Percentiles rank a stretch among this genome's conserved stretches.
Conservation (phyloP, 1,140 invertebrate species). For the Lethrus apterus region DNA sequence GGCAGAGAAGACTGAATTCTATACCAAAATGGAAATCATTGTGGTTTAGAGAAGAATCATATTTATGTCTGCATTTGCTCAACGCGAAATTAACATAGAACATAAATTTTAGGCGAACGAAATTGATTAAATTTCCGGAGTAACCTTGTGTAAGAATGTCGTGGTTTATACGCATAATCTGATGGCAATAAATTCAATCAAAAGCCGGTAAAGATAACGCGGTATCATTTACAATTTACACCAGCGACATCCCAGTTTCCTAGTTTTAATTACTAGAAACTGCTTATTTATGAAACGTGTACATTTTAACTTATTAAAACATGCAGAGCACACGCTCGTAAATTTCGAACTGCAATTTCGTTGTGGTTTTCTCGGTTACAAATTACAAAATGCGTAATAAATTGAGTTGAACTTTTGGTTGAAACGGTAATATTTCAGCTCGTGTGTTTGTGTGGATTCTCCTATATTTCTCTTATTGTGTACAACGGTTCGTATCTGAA, state of each 20-base stretch:
- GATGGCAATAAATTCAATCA: no score
- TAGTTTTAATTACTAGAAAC: constrained; percentile 20
- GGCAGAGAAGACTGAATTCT: no score
- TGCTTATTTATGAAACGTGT: constrained; percentile 16
- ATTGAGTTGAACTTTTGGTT: constrained; percentile 5
- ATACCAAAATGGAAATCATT: no score
- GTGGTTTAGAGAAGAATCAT: constrained; percentile 1
- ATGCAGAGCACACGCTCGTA: constrained; percentile 20
- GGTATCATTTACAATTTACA: constrained; percentile 14
- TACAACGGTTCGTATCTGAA: no score
- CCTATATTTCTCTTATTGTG: no score
- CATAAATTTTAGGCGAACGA: constrained; percentile 5
- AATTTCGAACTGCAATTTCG: constrained; percentile 20
- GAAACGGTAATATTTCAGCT: not conserved
- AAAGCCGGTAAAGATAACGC: constrained; percentile 1
- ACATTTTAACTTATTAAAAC: constrained; percentile 23
- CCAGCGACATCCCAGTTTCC: constrained; percentile 4
- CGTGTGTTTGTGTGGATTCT: no score
- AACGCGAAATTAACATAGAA: constrained; percentile 10
- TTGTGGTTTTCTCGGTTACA: constrained; percentile 16
- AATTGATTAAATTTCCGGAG: constrained; percentile 12
- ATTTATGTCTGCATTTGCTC: constrained; percentile 12
- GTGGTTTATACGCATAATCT: no score
- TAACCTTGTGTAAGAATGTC: no score
- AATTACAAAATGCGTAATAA: constrained; percentile 4